Evolutionary conservation across 2,797 vertebrate species (phyloP).

Genomic region (Tokudaia tokunoshimensis): DNA sequence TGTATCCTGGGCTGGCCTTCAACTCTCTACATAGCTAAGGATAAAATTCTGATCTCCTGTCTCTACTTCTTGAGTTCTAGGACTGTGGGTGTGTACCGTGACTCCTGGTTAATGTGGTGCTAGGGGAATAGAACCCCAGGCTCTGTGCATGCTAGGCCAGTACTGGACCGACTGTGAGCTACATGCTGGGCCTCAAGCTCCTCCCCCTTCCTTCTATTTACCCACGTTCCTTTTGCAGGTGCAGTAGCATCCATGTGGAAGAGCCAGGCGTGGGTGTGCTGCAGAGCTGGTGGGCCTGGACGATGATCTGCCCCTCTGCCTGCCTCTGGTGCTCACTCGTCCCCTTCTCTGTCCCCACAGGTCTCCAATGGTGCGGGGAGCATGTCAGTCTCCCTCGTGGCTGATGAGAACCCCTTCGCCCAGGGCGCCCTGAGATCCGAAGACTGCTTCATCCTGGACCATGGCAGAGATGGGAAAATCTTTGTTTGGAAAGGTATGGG

Average conservation of each 20-base stretch:
- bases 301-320: not conserved
- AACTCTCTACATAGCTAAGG: not conserved
- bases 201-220: rapidly evolving
- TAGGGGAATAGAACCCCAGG: not conserved
- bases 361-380: constrained; percentile 94
- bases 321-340: not conserved
- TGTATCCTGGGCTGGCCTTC: not conserved
- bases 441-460: constrained; percentile 98
- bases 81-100: not conserved
- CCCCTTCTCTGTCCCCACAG: constrained; percentile 83
- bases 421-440: constrained; percentile 94
- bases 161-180: not conserved
- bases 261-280: not conserved
- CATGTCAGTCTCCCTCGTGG: constrained; percentile 95
- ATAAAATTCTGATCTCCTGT: not conserved
- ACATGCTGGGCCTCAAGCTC: too few relatives aligned
- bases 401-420: constrained; percentile 97
- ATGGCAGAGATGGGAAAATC: constrained; percentile 96
- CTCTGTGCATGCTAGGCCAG: not conserved
- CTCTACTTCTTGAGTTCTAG: not conserved
- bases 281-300: not conserved
- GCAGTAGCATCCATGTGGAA: not conserved
- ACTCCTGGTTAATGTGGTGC: not conserved
- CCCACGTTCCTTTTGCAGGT: not conserved
- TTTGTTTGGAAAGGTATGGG: constrained; percentile 98